Conservation (phyloP, 2,888 invertebrate genomes). For the Incurvaria masculella region DNA sequence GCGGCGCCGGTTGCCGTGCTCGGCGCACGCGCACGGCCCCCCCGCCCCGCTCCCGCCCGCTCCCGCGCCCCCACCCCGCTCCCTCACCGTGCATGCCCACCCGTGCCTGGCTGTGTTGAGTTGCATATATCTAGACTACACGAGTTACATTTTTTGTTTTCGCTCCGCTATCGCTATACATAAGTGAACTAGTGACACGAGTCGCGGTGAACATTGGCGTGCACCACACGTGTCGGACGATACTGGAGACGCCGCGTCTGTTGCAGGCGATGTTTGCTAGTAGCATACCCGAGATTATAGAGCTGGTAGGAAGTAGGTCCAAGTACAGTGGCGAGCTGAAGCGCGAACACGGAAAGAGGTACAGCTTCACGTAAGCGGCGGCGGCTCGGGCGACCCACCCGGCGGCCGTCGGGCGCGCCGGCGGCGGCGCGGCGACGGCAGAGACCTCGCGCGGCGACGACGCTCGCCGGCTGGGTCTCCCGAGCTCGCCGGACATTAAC, state of each 20-base stretch:
- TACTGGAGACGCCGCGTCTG: slow-evolving; percentile 34
- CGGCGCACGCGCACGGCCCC: neutral
- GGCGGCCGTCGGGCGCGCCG: slow-evolving; percentile 22
- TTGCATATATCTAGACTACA: slow-evolving; percentile 52
- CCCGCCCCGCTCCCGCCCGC: slow-evolving; percentile 31
- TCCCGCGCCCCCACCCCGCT: slow-evolving; percentile 26
- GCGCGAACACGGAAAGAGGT: slow-evolving; percentile 99
- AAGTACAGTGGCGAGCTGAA: slow-evolving; percentile 99
- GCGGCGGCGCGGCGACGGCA: slow-evolving; percentile 14
- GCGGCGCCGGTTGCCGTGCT: slow-evolving; percentile 12
- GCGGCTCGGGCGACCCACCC: slow-evolving; percentile 45
- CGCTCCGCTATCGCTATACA: slow-evolving; percentile 51
- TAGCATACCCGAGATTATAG: slow-evolving; percentile 99
- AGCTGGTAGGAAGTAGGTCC: slow-evolving; percentile 98
- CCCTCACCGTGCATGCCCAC: slow-evolving; percentile 40
- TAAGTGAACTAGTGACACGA: slow-evolving; percentile 45
- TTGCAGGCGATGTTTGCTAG: slow-evolving; percentile 99
- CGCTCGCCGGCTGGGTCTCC: slow-evolving; percentile 38
- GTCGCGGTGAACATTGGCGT: slow-evolving; percentile 53
- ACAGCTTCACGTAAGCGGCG: slow-evolving; percentile 54
- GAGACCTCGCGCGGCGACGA: slow-evolving; percentile 7
- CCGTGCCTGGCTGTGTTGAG: slow-evolving; percentile 56
- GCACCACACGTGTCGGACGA: slow-evolving; percentile 35
- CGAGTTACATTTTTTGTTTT: slow-evolving; percentile 47
- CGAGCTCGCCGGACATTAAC: slow-evolving; percentile 25